These are phyloP conservation scores for Dunckerocampus dactyliophorus DNA, from an alignment of 2,113 vertebrate genomes.

Conservation along the genomic window DNA sequence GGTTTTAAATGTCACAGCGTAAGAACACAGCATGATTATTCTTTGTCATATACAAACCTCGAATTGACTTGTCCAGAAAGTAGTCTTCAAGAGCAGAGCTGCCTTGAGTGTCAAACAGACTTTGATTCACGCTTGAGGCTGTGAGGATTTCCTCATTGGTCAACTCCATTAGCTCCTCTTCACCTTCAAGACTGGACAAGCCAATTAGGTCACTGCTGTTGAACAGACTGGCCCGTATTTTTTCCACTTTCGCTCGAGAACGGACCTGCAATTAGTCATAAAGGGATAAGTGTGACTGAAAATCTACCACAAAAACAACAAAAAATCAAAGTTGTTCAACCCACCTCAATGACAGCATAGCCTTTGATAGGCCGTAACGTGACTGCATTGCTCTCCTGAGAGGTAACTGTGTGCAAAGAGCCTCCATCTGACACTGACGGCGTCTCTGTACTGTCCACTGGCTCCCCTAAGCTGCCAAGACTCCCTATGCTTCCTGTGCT, in stretches of 20 bases:
- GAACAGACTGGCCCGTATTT: conserved; percentile 94
- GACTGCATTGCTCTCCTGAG: conserved; percentile 81
- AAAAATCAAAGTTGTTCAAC: neutral
- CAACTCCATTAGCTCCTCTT: conserved; percentile 96
- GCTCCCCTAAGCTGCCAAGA: conserved; percentile 88
- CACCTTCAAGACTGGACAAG: conserved; percentile 90
- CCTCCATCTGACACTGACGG: conserved; percentile 81
- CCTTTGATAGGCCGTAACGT: conserved; percentile 87
- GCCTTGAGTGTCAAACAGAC: conserved; percentile 95
- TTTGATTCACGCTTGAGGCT: conserved; percentile 95
- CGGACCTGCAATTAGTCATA: conserved; percentile 75
- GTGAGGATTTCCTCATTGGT: conserved; percentile 97
- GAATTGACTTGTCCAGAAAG: conserved; percentile 90
- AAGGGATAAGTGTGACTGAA: neutral
- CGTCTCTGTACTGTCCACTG: conserved; percentile 80
- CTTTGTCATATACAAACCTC: conserved; percentile 70
- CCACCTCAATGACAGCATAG: conserved; percentile 96
- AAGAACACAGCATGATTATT: conserved; percentile 8
- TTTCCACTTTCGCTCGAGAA: conserved; percentile 94
- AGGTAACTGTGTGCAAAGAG: conserved; percentile 85
- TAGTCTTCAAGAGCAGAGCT: conserved; percentile 94
- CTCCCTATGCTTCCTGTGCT: conserved; percentile 93
- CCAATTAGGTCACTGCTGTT: conserved; percentile 97
- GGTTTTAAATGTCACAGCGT: neutral
- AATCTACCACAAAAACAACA: conserved; percentile 8